Evolutionary conservation across 35 echinoderm and acorn worm genomes (phyloP).

Genomic region (Anneissia japonica): DNA sequence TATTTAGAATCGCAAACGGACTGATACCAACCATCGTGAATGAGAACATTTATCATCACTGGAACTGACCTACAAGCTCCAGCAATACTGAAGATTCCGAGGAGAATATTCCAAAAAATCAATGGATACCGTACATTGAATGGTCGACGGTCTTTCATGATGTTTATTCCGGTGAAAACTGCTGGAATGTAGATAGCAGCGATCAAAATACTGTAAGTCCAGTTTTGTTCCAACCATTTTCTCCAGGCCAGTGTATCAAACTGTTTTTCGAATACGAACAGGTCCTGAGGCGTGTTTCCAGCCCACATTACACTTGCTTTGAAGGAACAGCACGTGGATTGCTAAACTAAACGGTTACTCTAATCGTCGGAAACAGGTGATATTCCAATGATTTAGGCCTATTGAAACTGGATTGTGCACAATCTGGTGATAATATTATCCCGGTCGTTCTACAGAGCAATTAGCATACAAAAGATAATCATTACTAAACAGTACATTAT

Average conservation of each 20-base stretch:
- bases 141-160: conserved; percentile 45
- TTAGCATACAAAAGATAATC: too few species aligned
- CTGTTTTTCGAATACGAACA: conserved; percentile 42
- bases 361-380: too few species aligned
- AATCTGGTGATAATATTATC: too few species aligned
- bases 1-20: conserved; percentile 68
- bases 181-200: conserved; percentile 50
- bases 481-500: too few species aligned
- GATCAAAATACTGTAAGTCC: conserved; percentile 44
- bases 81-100: conserved; percentile 63
- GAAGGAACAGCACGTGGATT: too few species aligned
- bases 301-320: not conserved
- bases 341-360: too few species aligned
- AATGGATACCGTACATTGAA: conserved; percentile 54
- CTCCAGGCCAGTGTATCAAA: conserved; percentile 55
- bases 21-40: conserved; percentile 47
- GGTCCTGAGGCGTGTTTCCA: not conserved
- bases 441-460: too few species aligned
- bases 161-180: conserved; percentile 32
- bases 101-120: conserved; percentile 69
- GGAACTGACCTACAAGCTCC: conserved; percentile 42
- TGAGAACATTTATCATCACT: conserved; percentile 17
- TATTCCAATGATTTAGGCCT: too few species aligned
- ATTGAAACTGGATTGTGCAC: too few species aligned
- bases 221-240: conserved; percentile 30